Conservation (phyloP, 2,797 vertebrate genomes). For the Iguana delicatissima region DNA sequence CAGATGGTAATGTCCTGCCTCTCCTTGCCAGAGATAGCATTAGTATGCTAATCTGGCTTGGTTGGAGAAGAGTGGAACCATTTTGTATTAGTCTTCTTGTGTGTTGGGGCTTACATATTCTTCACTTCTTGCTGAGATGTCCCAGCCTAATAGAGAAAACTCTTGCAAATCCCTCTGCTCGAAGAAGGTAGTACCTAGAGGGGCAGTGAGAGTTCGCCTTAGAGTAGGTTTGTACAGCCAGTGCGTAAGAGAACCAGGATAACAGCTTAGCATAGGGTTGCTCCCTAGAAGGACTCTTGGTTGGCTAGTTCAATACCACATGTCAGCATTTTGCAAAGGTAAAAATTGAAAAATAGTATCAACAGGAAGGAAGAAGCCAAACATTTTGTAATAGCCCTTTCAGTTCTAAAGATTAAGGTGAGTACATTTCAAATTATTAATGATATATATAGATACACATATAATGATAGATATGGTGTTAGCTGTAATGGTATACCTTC, state of each 20-base stretch:
- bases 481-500: neutral
- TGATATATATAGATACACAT: neutral
- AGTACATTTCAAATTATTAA: neutral
- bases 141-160: neutral
- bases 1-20: rapidly evolving
- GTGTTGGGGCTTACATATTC: neutral
- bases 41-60: neutral
- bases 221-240: neutral
- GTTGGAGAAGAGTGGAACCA: neutral
- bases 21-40: neutral
- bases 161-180: neutral
- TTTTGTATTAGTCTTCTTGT: neutral
- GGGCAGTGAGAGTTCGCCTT: no score
- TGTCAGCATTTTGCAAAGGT: neutral
- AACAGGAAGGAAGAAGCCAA: neutral
- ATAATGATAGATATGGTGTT: neutral
- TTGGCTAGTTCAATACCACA: neutral
- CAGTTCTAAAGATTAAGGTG: neutral
- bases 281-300: neutral
- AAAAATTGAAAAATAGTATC: neutral
- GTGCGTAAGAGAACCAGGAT: neutral
- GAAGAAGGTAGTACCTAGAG: neutral
- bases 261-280: neutral
- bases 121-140: neutral
- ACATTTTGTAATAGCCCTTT: neutral